Conservation (phyloP, 2,888 invertebrate genomes). For the Corythucha ciliata region DNA sequence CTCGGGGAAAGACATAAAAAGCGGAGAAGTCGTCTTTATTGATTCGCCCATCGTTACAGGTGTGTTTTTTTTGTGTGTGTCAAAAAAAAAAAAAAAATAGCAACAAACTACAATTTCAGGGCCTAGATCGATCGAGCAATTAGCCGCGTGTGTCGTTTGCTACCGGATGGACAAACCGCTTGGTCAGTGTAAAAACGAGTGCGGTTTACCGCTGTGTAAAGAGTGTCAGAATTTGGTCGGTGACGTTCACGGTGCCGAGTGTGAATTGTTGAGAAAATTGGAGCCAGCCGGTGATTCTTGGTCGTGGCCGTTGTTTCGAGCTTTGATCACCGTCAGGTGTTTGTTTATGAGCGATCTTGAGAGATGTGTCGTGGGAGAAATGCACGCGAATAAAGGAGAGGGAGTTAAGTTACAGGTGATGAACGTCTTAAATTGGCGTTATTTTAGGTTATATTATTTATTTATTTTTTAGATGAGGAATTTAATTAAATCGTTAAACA, state of each 20-base stretch:
- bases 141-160: conserved; percentile 52
- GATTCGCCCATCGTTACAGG: too few relatives aligned
- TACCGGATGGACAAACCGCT: conserved; percentile 33
- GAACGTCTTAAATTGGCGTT: too few relatives aligned
- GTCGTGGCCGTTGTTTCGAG: conserved; percentile 41
- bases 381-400: conserved; percentile 15
- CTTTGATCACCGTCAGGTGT: conserved; percentile 44
- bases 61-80: too few relatives aligned
- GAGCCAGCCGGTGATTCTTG: conserved; percentile 40
- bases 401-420: conserved; percentile 14
- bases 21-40: too few relatives aligned
- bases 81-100: too few relatives aligned
- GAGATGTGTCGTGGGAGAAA: conserved; percentile 16
- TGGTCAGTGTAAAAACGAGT: conserved; percentile 51
- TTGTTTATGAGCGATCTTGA: conserved; percentile 44
- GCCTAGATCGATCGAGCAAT: background rate
- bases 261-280: conserved; percentile 52
- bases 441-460: background rate
- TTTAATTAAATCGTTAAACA: conserved; percentile 8
- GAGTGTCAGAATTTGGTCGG: conserved; percentile 54
- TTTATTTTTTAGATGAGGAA: conserved; percentile 17
- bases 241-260: conserved; percentile 53
- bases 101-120: conserved; percentile 8
- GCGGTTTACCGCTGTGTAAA: conserved; percentile 62
- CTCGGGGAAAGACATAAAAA: too few relatives aligned